phyloP scores from a whole-genome alignment of 2,113 vertebrate species.

The Anoura caudifer region DNA sequence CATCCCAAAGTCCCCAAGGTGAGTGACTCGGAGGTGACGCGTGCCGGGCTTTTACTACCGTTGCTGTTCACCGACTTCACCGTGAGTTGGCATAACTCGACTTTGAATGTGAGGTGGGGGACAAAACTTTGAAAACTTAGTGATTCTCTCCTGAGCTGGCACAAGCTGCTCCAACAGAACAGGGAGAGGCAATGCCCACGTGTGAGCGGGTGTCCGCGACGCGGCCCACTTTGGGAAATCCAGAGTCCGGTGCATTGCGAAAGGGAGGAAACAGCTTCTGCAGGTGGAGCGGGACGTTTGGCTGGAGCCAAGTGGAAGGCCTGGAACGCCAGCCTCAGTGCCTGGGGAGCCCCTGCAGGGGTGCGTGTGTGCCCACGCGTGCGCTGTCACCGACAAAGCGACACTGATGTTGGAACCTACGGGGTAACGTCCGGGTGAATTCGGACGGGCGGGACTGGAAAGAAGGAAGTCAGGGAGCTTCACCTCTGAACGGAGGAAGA shows the following conservation, averaged over 20 bases:
- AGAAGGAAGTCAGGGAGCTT: too few relatives aligned
- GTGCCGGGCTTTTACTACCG: not conserved
- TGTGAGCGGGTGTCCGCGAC: not conserved
- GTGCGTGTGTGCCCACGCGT: too few relatives aligned
- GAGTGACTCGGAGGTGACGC: not conserved
- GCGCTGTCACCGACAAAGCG: not conserved
- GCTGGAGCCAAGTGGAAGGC: not conserved
- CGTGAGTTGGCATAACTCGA: not conserved
- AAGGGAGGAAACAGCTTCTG: not conserved
- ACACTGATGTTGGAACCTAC: not conserved
- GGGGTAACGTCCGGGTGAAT: not conserved
- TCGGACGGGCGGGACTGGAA: not conserved
- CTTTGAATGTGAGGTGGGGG: not conserved
- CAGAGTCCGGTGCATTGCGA: not conserved
- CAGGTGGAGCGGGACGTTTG: too few relatives aligned
- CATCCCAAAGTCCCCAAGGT: not conserved
- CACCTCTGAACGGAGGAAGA: not conserved
- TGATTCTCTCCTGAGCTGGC: too few relatives aligned
- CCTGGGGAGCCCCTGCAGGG: too few relatives aligned
- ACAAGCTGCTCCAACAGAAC: too few relatives aligned
- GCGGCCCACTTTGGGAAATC: not conserved
- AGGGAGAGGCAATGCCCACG: not conserved
- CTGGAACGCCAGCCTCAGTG: not conserved
- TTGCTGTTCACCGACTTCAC: not conserved
- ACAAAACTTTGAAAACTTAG: not conserved